Base-by-base conservation (phyloP, 2,797 vertebrate species). In the Microchirus variegatus region DNA sequence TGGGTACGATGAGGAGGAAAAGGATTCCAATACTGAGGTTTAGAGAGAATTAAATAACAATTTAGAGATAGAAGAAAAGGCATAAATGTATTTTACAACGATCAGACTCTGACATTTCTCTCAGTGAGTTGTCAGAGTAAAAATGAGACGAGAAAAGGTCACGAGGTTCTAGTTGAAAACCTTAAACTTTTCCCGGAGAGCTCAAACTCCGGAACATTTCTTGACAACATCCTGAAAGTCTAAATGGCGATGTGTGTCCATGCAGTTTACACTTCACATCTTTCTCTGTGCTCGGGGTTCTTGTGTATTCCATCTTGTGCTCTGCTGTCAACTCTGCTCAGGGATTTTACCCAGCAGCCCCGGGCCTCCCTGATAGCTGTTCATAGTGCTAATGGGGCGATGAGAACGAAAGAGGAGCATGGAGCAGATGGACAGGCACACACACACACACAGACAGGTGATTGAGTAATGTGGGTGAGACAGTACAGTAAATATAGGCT, bases 311-410 rank as follows among this genome's bases (percentile, higher is more conserved):
- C 59, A 2, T 47, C 44, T 66, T 50, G 26, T 17, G 41, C 55
- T 59, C 64, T 63, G 40, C 83, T 81, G 77, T 85, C 84, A 82
- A 64, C 56, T 51, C 50, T 36, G 48, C 17, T 81, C 81, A 72
- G 68, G 68, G 70, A 77, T 77, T 22, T 79, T 57, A 68, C 76
- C 74, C 53, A 44, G 70, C 54, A 67, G 76, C 82, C 78, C 55
- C 9, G 7, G 77, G 81, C 77, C 2, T 70, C 74, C 75, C 88
- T 74, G 54, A 62, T 31, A 63, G 84, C 84, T 78, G 50, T 78
- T 77, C 85, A 80, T 75, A 77, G 64, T 72, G 75, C 70, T 87
- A 87, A 89, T 84, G 75, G 77, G 72, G 61, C 66, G 62, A 17
- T 53, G 74, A 74, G 60, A 70, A 55, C 13, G 53, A 49, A 59